phyloP scores from a whole-genome alignment of 1,140 invertebrate genomes.

The Melitaea cinxia region DNA sequence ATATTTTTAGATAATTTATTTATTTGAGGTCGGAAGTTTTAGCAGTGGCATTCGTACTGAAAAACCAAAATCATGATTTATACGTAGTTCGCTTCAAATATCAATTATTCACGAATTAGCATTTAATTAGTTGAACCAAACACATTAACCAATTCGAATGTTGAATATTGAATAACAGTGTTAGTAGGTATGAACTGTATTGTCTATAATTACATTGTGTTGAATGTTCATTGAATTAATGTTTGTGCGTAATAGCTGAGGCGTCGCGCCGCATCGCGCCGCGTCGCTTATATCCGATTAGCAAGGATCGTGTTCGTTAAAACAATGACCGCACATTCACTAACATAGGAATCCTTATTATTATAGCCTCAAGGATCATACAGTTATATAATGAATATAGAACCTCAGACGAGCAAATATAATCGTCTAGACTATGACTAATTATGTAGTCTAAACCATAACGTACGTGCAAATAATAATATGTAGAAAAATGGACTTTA shows the following conservation, averaged over 20 bases:
- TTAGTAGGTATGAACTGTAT: constrained; percentile 46
- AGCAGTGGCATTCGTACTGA: background rate
- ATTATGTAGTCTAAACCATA: background rate
- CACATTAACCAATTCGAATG: constrained; percentile 42
- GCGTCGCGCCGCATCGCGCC: constrained; percentile 35
- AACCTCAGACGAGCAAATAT: background rate
- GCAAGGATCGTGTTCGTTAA: constrained; percentile 13
- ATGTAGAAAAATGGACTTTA: too few relatives aligned
- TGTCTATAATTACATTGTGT: constrained; percentile 62
- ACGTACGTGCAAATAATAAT: background rate
- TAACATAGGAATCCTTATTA: background rate
- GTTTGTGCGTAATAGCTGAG: constrained; percentile 43
- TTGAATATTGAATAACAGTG: constrained; percentile 41
- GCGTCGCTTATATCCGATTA: constrained; percentile 49
- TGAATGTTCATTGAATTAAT: constrained; percentile 62
- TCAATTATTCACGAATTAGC: constrained; percentile 34
- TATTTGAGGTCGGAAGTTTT: too few relatives aligned
- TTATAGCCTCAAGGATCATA: background rate
- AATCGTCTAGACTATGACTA: background rate
- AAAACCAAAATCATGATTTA: background rate
- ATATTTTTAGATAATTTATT: too few relatives aligned
- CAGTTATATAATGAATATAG: background rate
- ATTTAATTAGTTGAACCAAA: constrained; percentile 43
- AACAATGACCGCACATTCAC: background rate
- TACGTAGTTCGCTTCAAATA: constrained; percentile 18